A percentile compares a stretch with the other conserved stretches of the same genome.
Conservation (phyloP, 2,797 vertebrate genomes). For the Chromobotia macracanthus region DNA sequence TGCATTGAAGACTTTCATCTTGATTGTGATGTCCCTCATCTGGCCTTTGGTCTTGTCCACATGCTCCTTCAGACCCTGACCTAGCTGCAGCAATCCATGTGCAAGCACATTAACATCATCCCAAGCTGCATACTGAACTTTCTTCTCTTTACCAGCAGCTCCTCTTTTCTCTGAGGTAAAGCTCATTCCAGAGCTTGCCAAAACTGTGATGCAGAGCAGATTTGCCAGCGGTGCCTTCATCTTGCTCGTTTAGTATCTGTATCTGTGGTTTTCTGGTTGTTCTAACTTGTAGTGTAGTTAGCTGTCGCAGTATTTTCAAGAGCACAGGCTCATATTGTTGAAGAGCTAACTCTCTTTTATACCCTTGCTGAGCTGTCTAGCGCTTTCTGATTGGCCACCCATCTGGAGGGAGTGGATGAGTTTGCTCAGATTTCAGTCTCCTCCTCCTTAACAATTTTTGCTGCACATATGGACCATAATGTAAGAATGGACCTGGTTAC, state of each 20-base stretch:
- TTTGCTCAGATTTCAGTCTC: conserved; percentile 74
- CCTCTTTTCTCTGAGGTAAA: conserved; percentile 74
- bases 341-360: conserved; percentile 63
- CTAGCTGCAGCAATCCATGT: conserved; percentile 92
- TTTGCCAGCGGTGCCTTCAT: conserved; percentile 73
- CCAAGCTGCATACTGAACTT: conserved; percentile 85
- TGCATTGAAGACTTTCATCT: conserved; percentile 81
- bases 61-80: conserved; percentile 92
- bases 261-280: conserved; percentile 26
- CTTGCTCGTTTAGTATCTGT: conserved; percentile 40
- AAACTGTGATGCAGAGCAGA: conserved; percentile 70
- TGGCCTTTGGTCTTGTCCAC: conserved; percentile 89
- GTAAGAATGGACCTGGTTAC: conserved; percentile 56
- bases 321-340: conserved; percentile 62
- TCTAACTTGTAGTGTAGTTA: conserved; percentile 6
- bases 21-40: conserved; percentile 82
- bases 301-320: conserved; percentile 51
- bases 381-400: conserved; percentile 71
- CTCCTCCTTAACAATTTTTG: conserved; percentile 65
- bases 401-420: conserved; percentile 64
- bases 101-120: conserved; percentile 93
- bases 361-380: conserved; percentile 66
- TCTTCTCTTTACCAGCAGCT: conserved; percentile 73
- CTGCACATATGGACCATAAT: conserved; percentile 63
- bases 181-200: conserved; percentile 64